Evolutionary conservation across 2,113 vertebrate genomes (phyloP).

Genomic region (Rhinolophus ferrumequinum): DNA sequence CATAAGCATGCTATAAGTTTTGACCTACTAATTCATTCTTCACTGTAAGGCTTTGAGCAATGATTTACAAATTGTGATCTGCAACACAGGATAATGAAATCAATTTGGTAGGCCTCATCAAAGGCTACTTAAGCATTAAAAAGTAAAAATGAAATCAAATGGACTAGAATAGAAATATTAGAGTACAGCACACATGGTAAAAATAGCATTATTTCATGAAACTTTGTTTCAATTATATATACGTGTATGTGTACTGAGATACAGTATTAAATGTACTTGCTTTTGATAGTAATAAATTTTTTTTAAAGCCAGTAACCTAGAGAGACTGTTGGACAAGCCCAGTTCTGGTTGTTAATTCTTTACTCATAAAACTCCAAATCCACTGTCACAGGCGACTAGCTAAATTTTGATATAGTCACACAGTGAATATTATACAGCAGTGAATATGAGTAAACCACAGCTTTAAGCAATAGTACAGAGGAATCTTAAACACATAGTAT

Average conservation of each 20-base stretch:
- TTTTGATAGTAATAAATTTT: neutral
- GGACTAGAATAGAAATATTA: neutral
- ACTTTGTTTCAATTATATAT: neutral
- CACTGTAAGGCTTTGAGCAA: neutral
- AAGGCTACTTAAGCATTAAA: neutral
- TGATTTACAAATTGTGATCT: constrained; percentile 12
- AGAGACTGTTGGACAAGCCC: neutral
- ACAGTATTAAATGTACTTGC: neutral
- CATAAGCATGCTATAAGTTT: neutral
- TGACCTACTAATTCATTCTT: neutral
- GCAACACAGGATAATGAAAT: neutral
- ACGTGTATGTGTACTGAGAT: neutral
- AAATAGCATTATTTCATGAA: constrained; percentile 25
- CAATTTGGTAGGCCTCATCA: neutral
- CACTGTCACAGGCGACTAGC: neutral
- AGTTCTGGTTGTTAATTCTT: neutral
- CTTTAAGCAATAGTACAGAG: neutral
- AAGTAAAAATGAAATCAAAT: constrained; percentile 15
- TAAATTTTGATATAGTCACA: neutral
- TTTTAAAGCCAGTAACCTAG: neutral
- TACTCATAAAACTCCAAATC: neutral
- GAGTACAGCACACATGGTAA: neutral
- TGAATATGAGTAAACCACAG: neutral
- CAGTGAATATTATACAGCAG: neutral
- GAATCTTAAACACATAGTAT: neutral